A percentile compares a stretch with the other conserved stretches of the same genome.
Conservation (phyloP, 2,113 vertebrate genomes). For the Oplegnathus fasciatus region DNA sequence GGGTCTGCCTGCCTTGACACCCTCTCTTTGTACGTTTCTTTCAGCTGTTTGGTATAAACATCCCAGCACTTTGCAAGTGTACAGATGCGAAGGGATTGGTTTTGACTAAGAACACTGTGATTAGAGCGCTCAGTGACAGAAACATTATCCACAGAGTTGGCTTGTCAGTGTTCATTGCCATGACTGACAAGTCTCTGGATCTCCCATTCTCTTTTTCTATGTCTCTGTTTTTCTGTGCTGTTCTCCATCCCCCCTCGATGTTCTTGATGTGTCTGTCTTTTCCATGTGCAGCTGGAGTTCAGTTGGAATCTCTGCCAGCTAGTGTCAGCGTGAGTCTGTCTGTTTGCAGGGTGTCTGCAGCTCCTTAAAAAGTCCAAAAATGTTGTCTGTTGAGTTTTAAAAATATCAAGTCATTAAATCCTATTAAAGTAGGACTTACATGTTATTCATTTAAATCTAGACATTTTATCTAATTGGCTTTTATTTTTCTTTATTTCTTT, state of each 20-base stretch:
- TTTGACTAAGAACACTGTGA: conserved; percentile 80
- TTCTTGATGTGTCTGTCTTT: conserved; percentile 72
- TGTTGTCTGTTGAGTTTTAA: not conserved
- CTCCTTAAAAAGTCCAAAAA: conserved; percentile 33
- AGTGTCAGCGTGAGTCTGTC: conserved; percentile 52
- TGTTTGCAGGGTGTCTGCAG: conserved; percentile 36
- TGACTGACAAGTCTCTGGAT: conserved; percentile 78
- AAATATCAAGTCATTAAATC: not conserved
- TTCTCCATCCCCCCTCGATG: conserved; percentile 46
- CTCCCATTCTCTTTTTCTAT: conserved; percentile 66
- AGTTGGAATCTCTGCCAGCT: conserved; percentile 62
- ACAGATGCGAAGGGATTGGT: conserved; percentile 70
- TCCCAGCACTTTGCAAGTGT: conserved; percentile 53
- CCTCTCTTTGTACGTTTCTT: conserved; percentile 61
- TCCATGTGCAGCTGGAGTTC: conserved; percentile 54
- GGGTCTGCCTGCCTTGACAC: conserved; percentile 65
- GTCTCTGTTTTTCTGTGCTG: conserved; percentile 55
- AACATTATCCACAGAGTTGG: conserved; percentile 80
- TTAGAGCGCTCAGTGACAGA: conserved; percentile 78
- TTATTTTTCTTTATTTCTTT: not conserved
- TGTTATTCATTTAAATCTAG: not conserved
- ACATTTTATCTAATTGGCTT: not conserved
- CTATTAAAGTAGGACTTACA: not conserved
- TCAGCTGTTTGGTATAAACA: conserved; percentile 75
- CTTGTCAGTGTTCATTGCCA: conserved; percentile 75